Base-by-base conservation (phyloP, 2,797 vertebrate species). In the Poeciliopsis paucimaculata region DNA sequence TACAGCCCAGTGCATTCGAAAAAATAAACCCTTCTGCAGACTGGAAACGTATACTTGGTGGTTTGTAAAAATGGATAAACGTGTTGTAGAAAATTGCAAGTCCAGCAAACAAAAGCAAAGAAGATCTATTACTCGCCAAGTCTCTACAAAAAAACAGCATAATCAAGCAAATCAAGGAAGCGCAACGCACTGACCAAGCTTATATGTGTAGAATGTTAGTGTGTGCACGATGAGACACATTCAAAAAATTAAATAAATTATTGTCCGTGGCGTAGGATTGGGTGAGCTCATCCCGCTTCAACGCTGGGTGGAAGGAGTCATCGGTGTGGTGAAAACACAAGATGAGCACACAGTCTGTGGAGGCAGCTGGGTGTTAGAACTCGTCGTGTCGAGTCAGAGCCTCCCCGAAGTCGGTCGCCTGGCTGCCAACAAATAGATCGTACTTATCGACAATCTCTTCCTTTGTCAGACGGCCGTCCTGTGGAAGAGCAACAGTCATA, bases 331-430 rank as follows among this genome's bases (percentile, higher is more conserved):
- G 43, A 71, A 46, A 77, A 78, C 74, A 57, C 79, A 78, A 86
- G 82, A 90, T 81, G 77, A 89, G 85, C 79, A 53, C 71, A 84
- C 49, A 90, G 90, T 94, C 91, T 89, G 73, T 92, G 80, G 82
- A 84, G 75, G 83, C 71, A 43, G 73, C 64, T 0, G 9, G 76
- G 64, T 51, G 73, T 92, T 95, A 99, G 93, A 99, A 99, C 86
- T 99, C 98, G 18, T 99, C 98, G 0, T 99, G 98, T 82, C 97
- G 95, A 87, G 97, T 98, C 88, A 99, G 93, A 72, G 98, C 98
- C 87, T 99, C 98, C 36, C 98, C 98, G 5, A 99, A 99, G 95
- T 99, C 98, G 39, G 98, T 99, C n/a, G 97, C 98, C 93, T 99
- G 98, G 91, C 98, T 99, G 77, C 98, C 98, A 84, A 99, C 98